These are phyloP conservation scores for Lordiphosa collinella DNA, from an alignment of 1,140 invertebrate genomes.

Conservation along the genomic window DNA sequence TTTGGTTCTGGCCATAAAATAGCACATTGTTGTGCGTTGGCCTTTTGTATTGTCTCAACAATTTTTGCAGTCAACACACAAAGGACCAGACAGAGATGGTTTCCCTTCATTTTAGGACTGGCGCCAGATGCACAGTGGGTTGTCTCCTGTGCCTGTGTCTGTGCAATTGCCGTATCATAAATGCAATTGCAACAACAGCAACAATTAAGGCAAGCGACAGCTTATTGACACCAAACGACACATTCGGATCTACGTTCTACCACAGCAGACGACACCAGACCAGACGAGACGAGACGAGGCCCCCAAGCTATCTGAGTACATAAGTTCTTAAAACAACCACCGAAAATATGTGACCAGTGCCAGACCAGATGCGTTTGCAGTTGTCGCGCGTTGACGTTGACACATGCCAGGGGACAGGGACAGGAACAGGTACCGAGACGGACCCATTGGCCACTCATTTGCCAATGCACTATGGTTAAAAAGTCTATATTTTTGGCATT, in stretches of 20 bases:
- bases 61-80: constrained; percentile 41
- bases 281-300: not conserved
- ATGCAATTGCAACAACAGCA: constrained; percentile 10
- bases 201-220: constrained; percentile 9
- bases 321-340: constrained; percentile 22
- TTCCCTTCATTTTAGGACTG: constrained; percentile 60
- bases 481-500: too few relatives aligned
- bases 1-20: constrained; percentile 47
- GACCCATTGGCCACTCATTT: constrained; percentile 41
- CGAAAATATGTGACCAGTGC: constrained; percentile 20
- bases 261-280: not conserved
- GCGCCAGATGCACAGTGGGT: constrained; percentile 69
- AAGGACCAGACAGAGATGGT: constrained; percentile 45
- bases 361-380: constrained; percentile 43
- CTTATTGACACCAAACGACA: constrained; percentile 7
- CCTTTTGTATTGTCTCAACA: constrained; percentile 31
- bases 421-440: constrained; percentile 16
- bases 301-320: constrained; percentile 15
- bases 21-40: constrained; percentile 23
- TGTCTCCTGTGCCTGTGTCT: constrained; percentile 12
- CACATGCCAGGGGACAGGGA: constrained; percentile 22
- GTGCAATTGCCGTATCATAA: constrained; percentile 24
- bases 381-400: constrained; percentile 44
- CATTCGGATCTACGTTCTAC: not conserved
- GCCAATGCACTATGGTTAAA: not conserved